A percentile compares a stretch with the other conserved stretches of the same genome.
These are phyloP conservation scores for Solenopsis fugax DNA, from an alignment of 1,140 invertebrate genomes.

Conservation along the genomic window DNA sequence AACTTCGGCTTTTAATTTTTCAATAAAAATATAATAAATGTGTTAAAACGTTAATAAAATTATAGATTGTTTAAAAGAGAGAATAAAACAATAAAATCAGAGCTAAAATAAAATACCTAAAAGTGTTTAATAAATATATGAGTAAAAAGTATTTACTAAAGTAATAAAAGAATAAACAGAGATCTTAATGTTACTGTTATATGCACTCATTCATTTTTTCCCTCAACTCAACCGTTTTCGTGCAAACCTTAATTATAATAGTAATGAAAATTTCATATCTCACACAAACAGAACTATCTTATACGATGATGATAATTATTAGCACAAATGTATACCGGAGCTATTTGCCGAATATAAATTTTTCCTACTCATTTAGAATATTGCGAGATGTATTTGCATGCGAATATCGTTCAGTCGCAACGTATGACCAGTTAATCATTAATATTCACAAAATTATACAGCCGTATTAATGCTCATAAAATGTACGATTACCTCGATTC, in stretches of 20 bases:
- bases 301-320: conserved; percentile 15
- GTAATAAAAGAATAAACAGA: background rate
- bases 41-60: background rate
- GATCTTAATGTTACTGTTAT: background rate
- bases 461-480: background rate
- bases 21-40: background rate
- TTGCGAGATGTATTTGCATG: background rate
- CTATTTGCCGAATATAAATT: conserved; percentile 24
- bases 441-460: conserved; percentile 2
- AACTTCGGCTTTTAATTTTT: no score
- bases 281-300: background rate
- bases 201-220: background rate
- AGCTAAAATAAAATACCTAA: background rate
- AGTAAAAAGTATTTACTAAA: background rate
- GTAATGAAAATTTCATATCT: conserved; percentile 20
- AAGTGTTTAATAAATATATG: background rate
- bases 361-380: conserved; percentile 17
- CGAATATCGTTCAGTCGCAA: background rate
- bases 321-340: background rate
- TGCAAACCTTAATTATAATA: background rate
- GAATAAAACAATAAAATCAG: background rate
- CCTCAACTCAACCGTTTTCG: background rate
- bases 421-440: background rate
- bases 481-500: background rate
- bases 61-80: background rate